Evolutionary conservation across 2,888 invertebrate genomes (phyloP).

Genomic region (Tenthredo mesomela): DNA sequence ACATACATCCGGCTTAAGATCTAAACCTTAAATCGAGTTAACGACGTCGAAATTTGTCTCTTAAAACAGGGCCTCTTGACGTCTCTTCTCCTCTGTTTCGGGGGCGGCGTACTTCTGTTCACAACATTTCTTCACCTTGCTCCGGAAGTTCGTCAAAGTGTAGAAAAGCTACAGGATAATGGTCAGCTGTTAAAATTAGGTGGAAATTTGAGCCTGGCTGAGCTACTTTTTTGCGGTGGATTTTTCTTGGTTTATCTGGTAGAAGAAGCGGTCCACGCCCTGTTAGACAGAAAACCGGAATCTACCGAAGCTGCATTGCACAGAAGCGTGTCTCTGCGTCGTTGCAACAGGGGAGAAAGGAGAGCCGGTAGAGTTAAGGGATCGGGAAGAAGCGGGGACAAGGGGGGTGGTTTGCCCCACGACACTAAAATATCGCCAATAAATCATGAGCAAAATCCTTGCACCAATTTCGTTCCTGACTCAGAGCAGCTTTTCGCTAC

Average conservation of each 20-base stretch:
- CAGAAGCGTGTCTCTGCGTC: conserved; percentile 80
- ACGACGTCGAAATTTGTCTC: conserved; percentile 63
- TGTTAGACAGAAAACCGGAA: conserved; percentile 78
- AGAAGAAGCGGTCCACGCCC: conserved; percentile 82
- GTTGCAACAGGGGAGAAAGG: conserved; percentile 73
- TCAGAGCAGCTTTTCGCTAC: conserved; percentile 18
- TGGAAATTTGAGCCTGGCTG: conserved; percentile 79
- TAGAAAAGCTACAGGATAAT: conserved; percentile 77
- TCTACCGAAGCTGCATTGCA: conserved; percentile 78
- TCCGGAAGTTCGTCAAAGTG: conserved; percentile 83
- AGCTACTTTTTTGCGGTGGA: conserved; percentile 82
- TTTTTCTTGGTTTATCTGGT: conserved; percentile 84
- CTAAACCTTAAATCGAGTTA: conserved; percentile 63
- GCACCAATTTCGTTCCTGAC: background rate
- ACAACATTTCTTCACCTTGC: conserved; percentile 84
- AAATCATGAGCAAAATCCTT: background rate
- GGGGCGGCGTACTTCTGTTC: conserved; percentile 84
- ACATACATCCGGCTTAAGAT: background rate
- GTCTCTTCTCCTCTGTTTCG: conserved; percentile 82
- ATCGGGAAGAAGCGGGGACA: conserved; percentile 54
- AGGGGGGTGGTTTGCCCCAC: conserved; percentile 54
- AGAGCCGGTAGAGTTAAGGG: conserved; percentile 45
- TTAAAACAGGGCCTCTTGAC: conserved; percentile 78
- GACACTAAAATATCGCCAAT: conserved; percentile 48
- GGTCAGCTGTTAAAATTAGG: conserved; percentile 78